Base-by-base conservation (phyloP, 2,888 invertebrate species). In the Clivina fossor region DNA sequence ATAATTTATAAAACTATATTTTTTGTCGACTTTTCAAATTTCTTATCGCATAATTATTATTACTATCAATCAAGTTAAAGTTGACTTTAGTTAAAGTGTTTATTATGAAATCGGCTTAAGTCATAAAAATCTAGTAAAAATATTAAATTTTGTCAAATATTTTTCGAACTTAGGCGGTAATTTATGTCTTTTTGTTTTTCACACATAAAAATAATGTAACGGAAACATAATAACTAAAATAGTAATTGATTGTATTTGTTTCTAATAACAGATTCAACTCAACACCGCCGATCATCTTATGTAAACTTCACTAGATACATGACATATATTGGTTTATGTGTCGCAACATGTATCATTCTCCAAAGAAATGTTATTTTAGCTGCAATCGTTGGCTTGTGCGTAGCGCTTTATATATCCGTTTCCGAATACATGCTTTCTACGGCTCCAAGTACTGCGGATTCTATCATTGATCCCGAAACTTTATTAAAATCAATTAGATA, bases 291-390 rank as follows among this genome's bases (percentile, higher is more conserved):
- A n/a, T 80, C 80, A 59, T 73, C 73, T 48, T 78, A 77, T 57
- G 80, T 84, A 58, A 82, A 78, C 64, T 73, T 81, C 59, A 81
- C 85, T 13, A 76, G 93, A 69, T 92, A 92, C 73, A 75, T 89
- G 62, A 92, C 92, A 3, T 94, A 94, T 69, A 74, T 89, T 35
- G 93, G 93, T 2, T 78, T 94, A 33, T 85, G 91, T 65, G 74
- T 92, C 33, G 90, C 93, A 26, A 90, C 92, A 0, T 89, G 84
- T 63, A 93, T 93, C 51, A 85, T 93, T 65, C 83, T 93, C 47
- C 90, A 92, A 63, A 85, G 85, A 66, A 92, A 89, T 54, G 81
- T 86, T 1, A 78, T 82, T 26, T 75, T 90, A 32, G 93, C 93
- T 7, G 84, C 86, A 51, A 69, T 88, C 41, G 85, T 94, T 46